Conservation (phyloP, 2,113 vertebrate species). For the Melanotaenia duboulayi region DNA sequence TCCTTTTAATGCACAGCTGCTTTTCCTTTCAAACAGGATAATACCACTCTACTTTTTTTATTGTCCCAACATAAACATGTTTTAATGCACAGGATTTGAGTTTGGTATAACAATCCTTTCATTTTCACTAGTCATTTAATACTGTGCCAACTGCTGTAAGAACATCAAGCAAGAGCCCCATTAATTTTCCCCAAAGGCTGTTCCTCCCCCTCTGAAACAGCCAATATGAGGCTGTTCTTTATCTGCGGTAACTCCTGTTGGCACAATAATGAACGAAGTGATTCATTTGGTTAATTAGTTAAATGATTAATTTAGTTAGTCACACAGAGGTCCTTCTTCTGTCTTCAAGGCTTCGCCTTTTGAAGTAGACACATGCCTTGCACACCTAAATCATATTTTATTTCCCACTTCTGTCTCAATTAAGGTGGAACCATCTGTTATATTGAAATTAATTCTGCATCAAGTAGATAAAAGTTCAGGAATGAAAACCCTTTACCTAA, state of each 20-base stretch:
- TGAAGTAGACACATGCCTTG: background rate
- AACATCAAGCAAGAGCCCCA: constrained; percentile 22
- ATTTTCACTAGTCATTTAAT: constrained; percentile 43
- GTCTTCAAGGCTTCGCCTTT: background rate
- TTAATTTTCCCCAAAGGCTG: constrained; percentile 38
- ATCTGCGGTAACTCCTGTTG: constrained; percentile 38
- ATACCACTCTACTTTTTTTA: constrained; percentile 1
- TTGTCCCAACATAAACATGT: constrained; percentile 5
- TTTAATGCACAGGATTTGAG: constrained; percentile 1
- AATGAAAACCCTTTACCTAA: background rate
- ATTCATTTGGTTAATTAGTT: constrained; percentile 50
- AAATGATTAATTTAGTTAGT: constrained; percentile 27
- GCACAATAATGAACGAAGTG: constrained; percentile 32
- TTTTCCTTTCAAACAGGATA: constrained; percentile 20
- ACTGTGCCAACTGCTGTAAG: constrained; percentile 21
- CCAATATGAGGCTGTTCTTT: constrained; percentile 25
- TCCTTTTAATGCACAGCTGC: constrained; percentile 6
- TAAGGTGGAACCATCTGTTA: background rate
- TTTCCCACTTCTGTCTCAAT: background rate
- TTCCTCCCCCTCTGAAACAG: constrained; percentile 26
- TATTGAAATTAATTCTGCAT: background rate
- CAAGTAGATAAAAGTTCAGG: background rate
- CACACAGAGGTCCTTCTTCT: constrained; percentile 15
- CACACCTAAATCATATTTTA: background rate
- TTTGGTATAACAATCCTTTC: constrained; percentile 25